A percentile compares a stretch with the other conserved stretches of the same genome.
Conservation (phyloP, 2,797 vertebrate genomes). For the Cebuella pygmaea region DNA sequence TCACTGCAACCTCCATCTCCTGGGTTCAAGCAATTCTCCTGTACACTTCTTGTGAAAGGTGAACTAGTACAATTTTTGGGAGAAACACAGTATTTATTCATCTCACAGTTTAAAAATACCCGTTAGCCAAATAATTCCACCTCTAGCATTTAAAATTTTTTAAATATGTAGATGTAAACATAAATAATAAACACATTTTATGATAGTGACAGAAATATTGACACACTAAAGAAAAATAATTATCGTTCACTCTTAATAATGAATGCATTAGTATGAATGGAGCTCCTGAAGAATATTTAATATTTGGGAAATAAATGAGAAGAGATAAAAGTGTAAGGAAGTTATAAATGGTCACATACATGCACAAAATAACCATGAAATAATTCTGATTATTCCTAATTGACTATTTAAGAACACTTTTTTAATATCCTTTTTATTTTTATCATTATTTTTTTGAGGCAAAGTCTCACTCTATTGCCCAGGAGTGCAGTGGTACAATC, state of each 20-base stretch:
- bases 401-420: background rate
- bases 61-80: background rate
- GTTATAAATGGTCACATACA: background rate
- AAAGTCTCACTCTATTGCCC: no score
- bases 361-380: background rate
- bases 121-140: background rate
- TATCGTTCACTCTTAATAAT: background rate
- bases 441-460: no score
- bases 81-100: background rate
- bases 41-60: constrained; percentile 9
- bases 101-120: background rate
- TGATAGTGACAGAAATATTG: background rate
- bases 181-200: background rate
- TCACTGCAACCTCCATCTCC: background rate
- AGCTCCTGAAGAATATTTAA: background rate
- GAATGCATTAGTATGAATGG: background rate
- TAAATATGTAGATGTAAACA: background rate
- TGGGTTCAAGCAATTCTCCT: background rate
- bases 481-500: no score
- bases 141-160: background rate
- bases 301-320: background rate
- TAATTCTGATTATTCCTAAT: background rate
- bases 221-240: background rate
- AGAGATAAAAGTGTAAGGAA: background rate
- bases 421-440: background rate